Conservation (phyloP, 2,888 invertebrate genomes). For the Troides aeacus region DNA sequence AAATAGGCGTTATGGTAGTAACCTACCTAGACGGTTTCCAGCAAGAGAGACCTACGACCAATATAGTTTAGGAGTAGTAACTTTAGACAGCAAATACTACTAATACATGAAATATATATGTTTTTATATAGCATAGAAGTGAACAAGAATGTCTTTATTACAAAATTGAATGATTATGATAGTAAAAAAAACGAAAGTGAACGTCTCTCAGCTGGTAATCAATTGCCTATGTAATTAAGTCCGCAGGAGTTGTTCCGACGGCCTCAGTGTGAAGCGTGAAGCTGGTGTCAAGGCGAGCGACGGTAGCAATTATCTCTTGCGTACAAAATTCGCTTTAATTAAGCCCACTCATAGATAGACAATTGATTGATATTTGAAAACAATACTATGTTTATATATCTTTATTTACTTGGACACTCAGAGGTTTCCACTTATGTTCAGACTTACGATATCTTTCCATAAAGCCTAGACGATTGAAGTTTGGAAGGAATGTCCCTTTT, state of each 20-base stretch:
- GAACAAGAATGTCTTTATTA: background rate
- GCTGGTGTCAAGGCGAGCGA: slow-evolving; percentile 23
- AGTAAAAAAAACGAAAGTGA: slow-evolving; percentile 20
- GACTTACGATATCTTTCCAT: too few relatives aligned
- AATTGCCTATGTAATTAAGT: slow-evolving; percentile 20
- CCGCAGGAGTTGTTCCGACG: background rate
- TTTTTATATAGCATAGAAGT: background rate
- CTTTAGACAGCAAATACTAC: background rate
- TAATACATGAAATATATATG: background rate
- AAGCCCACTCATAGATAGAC: background rate
- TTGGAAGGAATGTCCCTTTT: too few relatives aligned
- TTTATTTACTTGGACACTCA: background rate
- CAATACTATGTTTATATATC: background rate
- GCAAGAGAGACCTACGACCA: too few relatives aligned
- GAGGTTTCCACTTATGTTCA: too few relatives aligned
- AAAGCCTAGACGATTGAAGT: too few relatives aligned
- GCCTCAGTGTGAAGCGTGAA: slow-evolving; percentile 8
- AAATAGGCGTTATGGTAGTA: too few relatives aligned
- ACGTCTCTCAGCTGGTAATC: slow-evolving; percentile 13
- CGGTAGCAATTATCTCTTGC: slow-evolving; percentile 11
- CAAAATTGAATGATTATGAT: background rate
- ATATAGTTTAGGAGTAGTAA: too few relatives aligned
- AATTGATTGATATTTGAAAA: slow-evolving; percentile 1
- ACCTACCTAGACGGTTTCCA: too few relatives aligned
- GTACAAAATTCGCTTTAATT: slow-evolving; percentile 8